Conservation (phyloP, 2,888 invertebrate species). For the Caenorhabditis doughertyi region DNA sequence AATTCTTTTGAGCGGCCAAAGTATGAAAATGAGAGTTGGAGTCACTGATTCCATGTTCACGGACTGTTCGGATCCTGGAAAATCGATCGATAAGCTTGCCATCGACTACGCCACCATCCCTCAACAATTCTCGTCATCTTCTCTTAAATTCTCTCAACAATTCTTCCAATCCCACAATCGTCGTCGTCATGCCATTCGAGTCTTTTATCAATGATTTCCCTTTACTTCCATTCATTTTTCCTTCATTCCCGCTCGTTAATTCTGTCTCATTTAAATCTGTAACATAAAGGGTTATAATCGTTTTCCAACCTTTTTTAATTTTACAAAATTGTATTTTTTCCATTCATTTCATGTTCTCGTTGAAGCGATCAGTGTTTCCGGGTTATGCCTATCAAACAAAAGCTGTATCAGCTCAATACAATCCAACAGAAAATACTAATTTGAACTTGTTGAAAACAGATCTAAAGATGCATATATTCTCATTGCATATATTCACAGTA, state of each 20-base stretch:
- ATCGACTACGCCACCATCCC: conserved; percentile 57
- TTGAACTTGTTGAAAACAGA: no score
- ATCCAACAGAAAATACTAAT: no score
- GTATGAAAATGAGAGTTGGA: conserved; percentile 54
- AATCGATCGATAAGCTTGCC: conserved; percentile 60
- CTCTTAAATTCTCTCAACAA: conserved; percentile 25
- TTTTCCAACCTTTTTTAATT: no score
- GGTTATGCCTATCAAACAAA: no score
- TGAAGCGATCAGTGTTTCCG: no score
- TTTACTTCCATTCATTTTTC: background rate
- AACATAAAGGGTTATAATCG: no score
- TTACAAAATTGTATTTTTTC: no score
- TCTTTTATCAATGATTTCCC: conserved; percentile 50
- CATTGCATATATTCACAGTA: no score
- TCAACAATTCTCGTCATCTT: conserved; percentile 1
- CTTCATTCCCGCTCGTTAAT: background rate
- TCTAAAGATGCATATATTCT: no score
- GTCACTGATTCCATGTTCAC: conserved; percentile 44
- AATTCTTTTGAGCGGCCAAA: conserved; percentile 53
- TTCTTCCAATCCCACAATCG: conserved; percentile 50
- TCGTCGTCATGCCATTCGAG: conserved; percentile 57
- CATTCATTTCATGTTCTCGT: no score
- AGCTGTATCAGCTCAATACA: no score
- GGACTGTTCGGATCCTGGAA: conserved; percentile 30
- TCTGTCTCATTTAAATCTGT: no score